Base-by-base conservation (phyloP, 2,797 vertebrate species). In the Semaprochilodus insignis region DNA sequence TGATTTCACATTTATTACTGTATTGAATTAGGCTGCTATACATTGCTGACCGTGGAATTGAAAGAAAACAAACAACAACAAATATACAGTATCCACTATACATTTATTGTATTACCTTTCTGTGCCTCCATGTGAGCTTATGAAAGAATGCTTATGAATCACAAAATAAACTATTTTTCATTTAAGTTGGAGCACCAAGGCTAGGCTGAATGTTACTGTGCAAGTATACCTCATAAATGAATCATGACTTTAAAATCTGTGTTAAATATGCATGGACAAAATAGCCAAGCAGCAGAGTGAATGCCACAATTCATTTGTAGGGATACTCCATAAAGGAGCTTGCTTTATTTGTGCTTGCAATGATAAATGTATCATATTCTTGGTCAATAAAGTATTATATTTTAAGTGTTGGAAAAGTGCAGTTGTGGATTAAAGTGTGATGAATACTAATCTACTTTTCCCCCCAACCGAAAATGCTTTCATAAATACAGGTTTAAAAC, bases 371-470 rank as follows among this genome's bases (percentile, higher is more conserved):
- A 36, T 34, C 11, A 66, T 66, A 78, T 60, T 67, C 60, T 67
- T 59, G 71, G 59, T 76, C 84, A 85, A 85, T 85, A 85, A 85
- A 83, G 21, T 62, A 80, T 79, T 82, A 71, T 85, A 83, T 85
- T 85, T 85, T 85, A 82, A 77, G 19, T 74, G 57, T 78, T 57
- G 13, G 44, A 60, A 40, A 34, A n/a, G 55, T 75, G 34, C 23
- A 13, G 11, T 44, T 75, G 54, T 62, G 31, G 21, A 23, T 13
- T 25, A 44, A 57, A 36, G 48, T 72, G 44, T 55, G 51, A 31
- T 52, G 3, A 44, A 69, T 51, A 21, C 54, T 31, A 11, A 72
- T 77, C 40, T 2, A 44, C 40, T 44, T 44, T 44, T 44, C 5
- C 5, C 8, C 8, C n/a, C 34, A 11, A 57, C 40, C 21, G 17